phyloP scores from a whole-genome alignment of 2,888 invertebrate species.

The Caenorhabditis angaria region DNA sequence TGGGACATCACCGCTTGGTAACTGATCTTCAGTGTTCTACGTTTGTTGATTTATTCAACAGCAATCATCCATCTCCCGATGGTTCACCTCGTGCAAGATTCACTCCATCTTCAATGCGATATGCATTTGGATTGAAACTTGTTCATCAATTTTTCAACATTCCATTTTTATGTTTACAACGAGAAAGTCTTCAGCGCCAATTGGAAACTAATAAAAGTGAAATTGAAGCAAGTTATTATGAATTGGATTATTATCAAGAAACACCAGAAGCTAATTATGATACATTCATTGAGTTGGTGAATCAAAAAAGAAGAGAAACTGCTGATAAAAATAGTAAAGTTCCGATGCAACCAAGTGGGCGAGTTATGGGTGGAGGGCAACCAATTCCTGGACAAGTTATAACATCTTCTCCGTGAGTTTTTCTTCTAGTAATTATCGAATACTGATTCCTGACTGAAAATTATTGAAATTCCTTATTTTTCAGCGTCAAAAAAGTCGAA shows the following conservation, averaged over 20 bases:
- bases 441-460: background rate
- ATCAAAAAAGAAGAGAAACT: conserved; percentile 43
- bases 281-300: conserved; percentile 54
- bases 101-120: conserved; percentile 75
- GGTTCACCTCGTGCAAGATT: conserved; percentile 71
- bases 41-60: conserved; percentile 52
- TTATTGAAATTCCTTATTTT: background rate
- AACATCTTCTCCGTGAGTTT: conserved; percentile 17
- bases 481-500: conserved; percentile 14
- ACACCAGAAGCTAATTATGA: conserved; percentile 76
- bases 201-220: conserved; percentile 53
- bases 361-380: conserved; percentile 59
- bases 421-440: no score
- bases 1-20: conserved; percentile 92
- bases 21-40: conserved; percentile 73
- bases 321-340: conserved; percentile 37
- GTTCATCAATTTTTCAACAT: conserved; percentile 93
- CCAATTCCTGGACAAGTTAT: conserved; percentile 50
- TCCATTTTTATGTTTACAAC: conserved; percentile 84
- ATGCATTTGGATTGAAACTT: conserved; percentile 90
- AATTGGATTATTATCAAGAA: conserved; percentile 75
- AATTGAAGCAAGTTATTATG: conserved; percentile 70
- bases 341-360: conserved; percentile 25
- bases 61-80: conserved; percentile 49
- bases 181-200: conserved; percentile 48